phyloP scores from a whole-genome alignment of 2,113 vertebrate genomes.

The Nesoenas mayeri region DNA sequence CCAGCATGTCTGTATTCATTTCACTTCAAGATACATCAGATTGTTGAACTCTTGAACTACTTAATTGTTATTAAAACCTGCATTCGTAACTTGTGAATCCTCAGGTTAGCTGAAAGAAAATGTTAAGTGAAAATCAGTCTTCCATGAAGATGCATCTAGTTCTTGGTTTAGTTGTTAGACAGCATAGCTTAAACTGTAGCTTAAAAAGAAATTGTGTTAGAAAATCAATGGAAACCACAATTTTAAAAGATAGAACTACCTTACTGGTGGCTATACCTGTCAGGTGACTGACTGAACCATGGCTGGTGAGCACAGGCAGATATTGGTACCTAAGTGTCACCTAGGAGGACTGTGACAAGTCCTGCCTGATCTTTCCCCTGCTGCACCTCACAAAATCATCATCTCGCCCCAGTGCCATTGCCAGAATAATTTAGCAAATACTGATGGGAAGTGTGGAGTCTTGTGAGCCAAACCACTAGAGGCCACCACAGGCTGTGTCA shows the following conservation, averaged over 20 bases:
- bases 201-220: neutral
- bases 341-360: neutral
- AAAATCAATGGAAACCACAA: neutral
- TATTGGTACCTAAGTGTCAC: accelerated
- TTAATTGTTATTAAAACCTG: neutral
- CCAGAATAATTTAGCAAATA: neutral
- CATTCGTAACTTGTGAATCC: neutral
- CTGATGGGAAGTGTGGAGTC: neutral
- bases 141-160: accelerated
- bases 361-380: neutral
- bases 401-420: accelerated
- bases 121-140: neutral
- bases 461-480: neutral
- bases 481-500: neutral
- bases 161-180: neutral
- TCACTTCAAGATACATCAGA: neutral
- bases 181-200: neutral
- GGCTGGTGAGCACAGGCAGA: neutral
- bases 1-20: neutral
- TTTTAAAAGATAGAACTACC: neutral
- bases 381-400: neutral
- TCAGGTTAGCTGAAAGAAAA: neutral
- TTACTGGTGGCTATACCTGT: neutral
- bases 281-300: neutral
- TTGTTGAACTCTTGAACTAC: neutral